Conservation (phyloP, 2,113 vertebrate species). For the Panthera uncia region DNA sequence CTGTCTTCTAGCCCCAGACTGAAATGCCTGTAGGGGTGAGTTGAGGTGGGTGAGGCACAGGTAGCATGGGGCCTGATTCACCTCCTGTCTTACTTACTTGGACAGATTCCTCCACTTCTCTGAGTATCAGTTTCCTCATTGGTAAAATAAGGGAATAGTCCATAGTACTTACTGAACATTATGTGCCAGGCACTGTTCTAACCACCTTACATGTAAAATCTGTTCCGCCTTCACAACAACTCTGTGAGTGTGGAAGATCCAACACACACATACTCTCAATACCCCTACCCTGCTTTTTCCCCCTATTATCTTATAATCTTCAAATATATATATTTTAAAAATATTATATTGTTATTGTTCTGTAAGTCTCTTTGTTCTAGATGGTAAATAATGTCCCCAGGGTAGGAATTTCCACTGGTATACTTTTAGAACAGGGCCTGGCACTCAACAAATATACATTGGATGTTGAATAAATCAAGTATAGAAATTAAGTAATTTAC, state of each 20-base stretch:
- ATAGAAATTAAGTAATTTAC: background rate
- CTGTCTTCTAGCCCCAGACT: background rate
- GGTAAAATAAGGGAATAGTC: background rate
- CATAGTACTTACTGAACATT: background rate
- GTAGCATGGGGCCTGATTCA: too few relatives aligned
- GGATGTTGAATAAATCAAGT: background rate
- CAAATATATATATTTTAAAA: background rate
- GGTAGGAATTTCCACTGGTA: background rate
- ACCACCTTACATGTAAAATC: background rate
- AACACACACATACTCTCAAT: background rate
- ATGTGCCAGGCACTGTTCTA: background rate
- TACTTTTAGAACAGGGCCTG: background rate
- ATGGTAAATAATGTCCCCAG: background rate
- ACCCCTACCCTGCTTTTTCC: background rate
- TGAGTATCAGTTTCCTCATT: background rate
- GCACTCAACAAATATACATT: background rate
- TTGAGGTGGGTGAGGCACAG: background rate
- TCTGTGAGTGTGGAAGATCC: background rate
- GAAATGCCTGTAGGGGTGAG: slow-evolving; percentile 3
- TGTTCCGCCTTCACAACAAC: background rate
- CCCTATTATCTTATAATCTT: background rate
- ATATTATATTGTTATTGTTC: background rate
- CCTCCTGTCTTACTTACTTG: background rate
- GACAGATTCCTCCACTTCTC: background rate
- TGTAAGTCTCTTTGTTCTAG: background rate